Evolutionary conservation across 2,797 vertebrate genomes (phyloP).

Genomic region (Sternotherus odoratus): DNA sequence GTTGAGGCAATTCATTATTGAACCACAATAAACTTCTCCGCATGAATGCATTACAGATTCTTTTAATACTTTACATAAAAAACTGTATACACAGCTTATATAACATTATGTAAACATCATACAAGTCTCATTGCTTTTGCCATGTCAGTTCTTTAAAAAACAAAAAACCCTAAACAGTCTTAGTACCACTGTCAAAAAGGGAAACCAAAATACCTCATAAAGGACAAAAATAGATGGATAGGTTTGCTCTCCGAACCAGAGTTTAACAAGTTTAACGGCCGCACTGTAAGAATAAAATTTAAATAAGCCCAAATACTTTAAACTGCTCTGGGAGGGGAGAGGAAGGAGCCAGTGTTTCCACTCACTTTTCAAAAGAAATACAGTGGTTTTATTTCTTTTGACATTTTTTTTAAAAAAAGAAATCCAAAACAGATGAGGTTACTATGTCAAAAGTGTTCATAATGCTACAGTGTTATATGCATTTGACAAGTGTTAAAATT

Average conservation of each 20-base stretch:
- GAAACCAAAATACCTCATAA: constrained; percentile 14
- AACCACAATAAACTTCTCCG: constrained; percentile 58
- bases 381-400: constrained; percentile 66
- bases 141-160: constrained; percentile 82
- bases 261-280: constrained; percentile 61
- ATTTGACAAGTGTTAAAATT: constrained; percentile 72
- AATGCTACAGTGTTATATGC: constrained; percentile 77
- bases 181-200: constrained; percentile 82
- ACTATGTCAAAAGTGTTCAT: constrained; percentile 55
- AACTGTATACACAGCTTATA: constrained; percentile 85
- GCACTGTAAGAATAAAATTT: constrained; percentile 69
- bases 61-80: constrained; percentile 88
- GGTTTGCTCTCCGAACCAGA: constrained; percentile 78
- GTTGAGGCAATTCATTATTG: not conserved
- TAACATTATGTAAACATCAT: constrained; percentile 86
- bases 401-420: not conserved
- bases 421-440: constrained; percentile 72
- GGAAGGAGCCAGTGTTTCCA: constrained; percentile 56
- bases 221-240: constrained; percentile 48
- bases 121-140: constrained; percentile 78
- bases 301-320: constrained; percentile 68
- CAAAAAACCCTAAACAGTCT: constrained; percentile 71
- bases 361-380: constrained; percentile 58
- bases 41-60: constrained; percentile 76
- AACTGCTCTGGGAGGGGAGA: constrained; percentile 37